phyloP scores from a whole-genome alignment of 2,888 invertebrate genomes.

The Agonopterix arenella region DNA sequence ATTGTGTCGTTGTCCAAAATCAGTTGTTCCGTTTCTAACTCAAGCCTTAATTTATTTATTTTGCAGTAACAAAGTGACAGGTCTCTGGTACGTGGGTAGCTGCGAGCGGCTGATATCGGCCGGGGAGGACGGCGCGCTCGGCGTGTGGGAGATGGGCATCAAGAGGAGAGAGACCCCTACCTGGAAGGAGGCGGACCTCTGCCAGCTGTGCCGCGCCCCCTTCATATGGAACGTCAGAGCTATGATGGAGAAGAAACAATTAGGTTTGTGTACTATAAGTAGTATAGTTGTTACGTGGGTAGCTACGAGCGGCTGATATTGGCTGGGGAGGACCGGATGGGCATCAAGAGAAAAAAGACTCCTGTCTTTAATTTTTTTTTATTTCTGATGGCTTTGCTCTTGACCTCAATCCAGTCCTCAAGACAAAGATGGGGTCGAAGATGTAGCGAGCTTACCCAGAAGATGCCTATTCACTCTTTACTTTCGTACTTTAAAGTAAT shows the following conservation, averaged over 20 bases:
- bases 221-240: slow-evolving; percentile 99
- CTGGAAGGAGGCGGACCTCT: slow-evolving; percentile 96
- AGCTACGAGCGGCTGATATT: slow-evolving; percentile 89
- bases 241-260: slow-evolving; percentile 98
- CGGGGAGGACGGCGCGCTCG: slow-evolving; percentile 93
- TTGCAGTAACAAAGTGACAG: slow-evolving; percentile 91
- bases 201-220: slow-evolving; percentile 95
- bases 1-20: neutral
- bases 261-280: slow-evolving; percentile 59
- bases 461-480: too few species aligned
- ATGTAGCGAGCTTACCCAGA: too few species aligned
- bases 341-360: slow-evolving; percentile 90
- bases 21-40: neutral
- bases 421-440: too few species aligned
- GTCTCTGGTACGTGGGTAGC: slow-evolving; percentile 88
- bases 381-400: too few species aligned
- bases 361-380: too few species aligned
- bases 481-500: too few species aligned
- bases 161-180: slow-evolving; percentile 94
- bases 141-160: slow-evolving; percentile 96
- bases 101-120: slow-evolving; percentile 91
- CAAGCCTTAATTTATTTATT: neutral
- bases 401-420: too few species aligned
- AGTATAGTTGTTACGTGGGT: slow-evolving; percentile 81
- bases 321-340: slow-evolving; percentile 96